Conservation (phyloP, 2,797 vertebrate species). For the Acanthurus lineatus region DNA sequence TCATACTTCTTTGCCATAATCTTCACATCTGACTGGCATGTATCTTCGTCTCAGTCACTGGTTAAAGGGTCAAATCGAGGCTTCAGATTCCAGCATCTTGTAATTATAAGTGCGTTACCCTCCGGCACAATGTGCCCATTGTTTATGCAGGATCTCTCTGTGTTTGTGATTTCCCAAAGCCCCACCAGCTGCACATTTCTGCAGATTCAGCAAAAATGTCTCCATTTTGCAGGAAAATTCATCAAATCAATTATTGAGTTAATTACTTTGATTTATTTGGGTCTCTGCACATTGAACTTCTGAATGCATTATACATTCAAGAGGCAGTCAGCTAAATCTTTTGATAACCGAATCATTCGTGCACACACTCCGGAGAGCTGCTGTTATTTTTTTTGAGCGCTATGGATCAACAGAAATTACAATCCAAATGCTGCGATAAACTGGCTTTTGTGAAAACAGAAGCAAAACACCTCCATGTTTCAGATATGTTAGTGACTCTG, state of each 20-base stretch:
- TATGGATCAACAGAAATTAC: slow-evolving; percentile 74
- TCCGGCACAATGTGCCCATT: slow-evolving; percentile 58
- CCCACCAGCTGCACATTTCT: slow-evolving; percentile 58
- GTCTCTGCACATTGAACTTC: slow-evolving; percentile 68
- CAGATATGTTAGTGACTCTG: background rate
- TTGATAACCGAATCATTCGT: slow-evolving; percentile 65
- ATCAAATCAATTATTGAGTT: slow-evolving; percentile 83
- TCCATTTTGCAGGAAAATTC: slow-evolving; percentile 69
- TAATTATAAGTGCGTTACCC: slow-evolving; percentile 77
- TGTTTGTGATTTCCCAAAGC: slow-evolving; percentile 50
- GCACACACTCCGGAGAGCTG: slow-evolving; percentile 59
- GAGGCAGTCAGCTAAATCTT: slow-evolving; percentile 68
- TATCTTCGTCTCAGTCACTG: slow-evolving; percentile 47
- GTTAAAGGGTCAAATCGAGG: slow-evolving; percentile 59
- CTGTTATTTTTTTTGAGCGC: slow-evolving; percentile 45
- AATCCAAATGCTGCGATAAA: slow-evolving; percentile 71
- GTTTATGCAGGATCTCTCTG: slow-evolving; percentile 69
- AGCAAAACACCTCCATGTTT: background rate
- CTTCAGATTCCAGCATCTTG: slow-evolving; percentile 39
- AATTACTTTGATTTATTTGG: slow-evolving; percentile 86
- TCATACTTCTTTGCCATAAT: slow-evolving; percentile 11
- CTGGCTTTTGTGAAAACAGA: slow-evolving; percentile 32
- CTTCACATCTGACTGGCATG: slow-evolving; percentile 38
- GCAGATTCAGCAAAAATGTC: slow-evolving; percentile 72
- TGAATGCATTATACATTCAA: slow-evolving; percentile 64